A percentile compares a stretch with the other conserved stretches of the same genome.
Evolutionary conservation across 2,888 invertebrate genomes (phyloP).

Genomic region (Cyrtodaria siliqua): DNA sequence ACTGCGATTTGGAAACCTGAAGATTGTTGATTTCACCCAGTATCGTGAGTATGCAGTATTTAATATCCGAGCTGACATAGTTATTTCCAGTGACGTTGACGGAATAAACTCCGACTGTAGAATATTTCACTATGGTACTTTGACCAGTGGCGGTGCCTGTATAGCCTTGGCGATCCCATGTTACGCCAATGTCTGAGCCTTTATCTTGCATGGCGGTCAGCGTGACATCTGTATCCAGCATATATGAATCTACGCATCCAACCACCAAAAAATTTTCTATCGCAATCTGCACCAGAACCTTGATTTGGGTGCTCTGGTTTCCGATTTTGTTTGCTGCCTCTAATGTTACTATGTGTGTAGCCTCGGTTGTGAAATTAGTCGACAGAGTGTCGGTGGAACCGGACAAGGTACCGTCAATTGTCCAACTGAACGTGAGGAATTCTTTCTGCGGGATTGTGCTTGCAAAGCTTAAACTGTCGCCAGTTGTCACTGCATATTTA

Average conservation of each 20-base stretch:
- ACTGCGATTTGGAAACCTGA: constrained; percentile 42
- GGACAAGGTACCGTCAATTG: constrained; percentile 4
- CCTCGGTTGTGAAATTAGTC: constrained; percentile 36
- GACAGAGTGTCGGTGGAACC: constrained; percentile 1
- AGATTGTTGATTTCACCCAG: constrained; percentile 63
- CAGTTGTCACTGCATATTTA: constrained; percentile 33
- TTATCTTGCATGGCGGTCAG: constrained; percentile 39
- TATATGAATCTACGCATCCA: constrained; percentile 50
- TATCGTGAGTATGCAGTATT: constrained; percentile 53
- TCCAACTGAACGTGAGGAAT: constrained; percentile 41
- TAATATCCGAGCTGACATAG: constrained; percentile 44
- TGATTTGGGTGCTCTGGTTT: constrained; percentile 7
- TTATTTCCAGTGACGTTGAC: constrained; percentile 65
- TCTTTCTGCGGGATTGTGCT: constrained; percentile 10
- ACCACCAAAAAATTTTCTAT: constrained; percentile 53
- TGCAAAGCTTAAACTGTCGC: constrained; percentile 18
- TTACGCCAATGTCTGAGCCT: constrained; percentile 65
- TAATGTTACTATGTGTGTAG: constrained; percentile 43
- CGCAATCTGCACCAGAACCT: constrained; percentile 56
- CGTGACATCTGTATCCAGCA: constrained; percentile 39
- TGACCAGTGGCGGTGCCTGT: constrained; percentile 18
- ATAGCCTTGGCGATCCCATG: constrained; percentile 47
- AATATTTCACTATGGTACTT: constrained; percentile 45
- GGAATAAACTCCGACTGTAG: constrained; percentile 52
- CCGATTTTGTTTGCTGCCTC: constrained; percentile 65